Percentiles rank a stretch among this genome's conserved stretches.
Evolutionary conservation across 2,797 vertebrate species (phyloP).

Genomic region (Schizopygopsis pylzovi): DNA sequence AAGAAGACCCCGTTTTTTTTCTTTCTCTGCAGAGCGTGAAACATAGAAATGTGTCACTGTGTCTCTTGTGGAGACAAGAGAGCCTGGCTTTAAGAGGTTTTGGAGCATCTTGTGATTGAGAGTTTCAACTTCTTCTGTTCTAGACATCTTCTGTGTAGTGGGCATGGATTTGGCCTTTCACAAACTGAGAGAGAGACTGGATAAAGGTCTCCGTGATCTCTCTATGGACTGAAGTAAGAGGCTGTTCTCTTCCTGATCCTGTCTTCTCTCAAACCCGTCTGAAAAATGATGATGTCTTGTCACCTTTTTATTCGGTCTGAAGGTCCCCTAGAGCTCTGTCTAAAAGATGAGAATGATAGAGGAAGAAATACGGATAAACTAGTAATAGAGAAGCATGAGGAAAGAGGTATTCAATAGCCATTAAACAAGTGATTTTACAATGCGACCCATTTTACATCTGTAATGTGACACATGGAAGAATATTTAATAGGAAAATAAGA

Average conservation of each 20-base stretch:
- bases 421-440: slow-evolving; percentile 10
- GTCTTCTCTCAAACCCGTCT: slow-evolving; percentile 34
- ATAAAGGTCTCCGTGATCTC: slow-evolving; percentile 45
- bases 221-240: slow-evolving; percentile 48
- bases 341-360: slow-evolving; percentile 37
- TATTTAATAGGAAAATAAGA: background rate
- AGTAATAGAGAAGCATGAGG: slow-evolving; percentile 8
- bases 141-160: slow-evolving; percentile 29
- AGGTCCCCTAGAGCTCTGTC: slow-evolving; percentile 45
- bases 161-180: slow-evolving; percentile 43
- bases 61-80: slow-evolving; percentile 45
- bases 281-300: slow-evolving; percentile 51
- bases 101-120: slow-evolving; percentile 39
- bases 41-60: slow-evolving; percentile 46
- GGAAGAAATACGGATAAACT: background rate
- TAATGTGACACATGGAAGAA: background rate
- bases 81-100: slow-evolving; percentile 43
- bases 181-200: slow-evolving; percentile 33
- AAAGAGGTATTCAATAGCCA: slow-evolving; percentile 15
- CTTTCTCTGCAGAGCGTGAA: slow-evolving; percentile 37
- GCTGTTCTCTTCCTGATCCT: slow-evolving; percentile 38
- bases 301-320: slow-evolving; percentile 52
- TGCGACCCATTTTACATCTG: background rate
- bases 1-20: slow-evolving; percentile 11
- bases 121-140: slow-evolving; percentile 35